A percentile compares a stretch with the other conserved stretches of the same genome.
These are phyloP conservation scores for Halcyon badia DNA, from an alignment of 2,797 vertebrate genomes.

Conservation along the genomic window DNA sequence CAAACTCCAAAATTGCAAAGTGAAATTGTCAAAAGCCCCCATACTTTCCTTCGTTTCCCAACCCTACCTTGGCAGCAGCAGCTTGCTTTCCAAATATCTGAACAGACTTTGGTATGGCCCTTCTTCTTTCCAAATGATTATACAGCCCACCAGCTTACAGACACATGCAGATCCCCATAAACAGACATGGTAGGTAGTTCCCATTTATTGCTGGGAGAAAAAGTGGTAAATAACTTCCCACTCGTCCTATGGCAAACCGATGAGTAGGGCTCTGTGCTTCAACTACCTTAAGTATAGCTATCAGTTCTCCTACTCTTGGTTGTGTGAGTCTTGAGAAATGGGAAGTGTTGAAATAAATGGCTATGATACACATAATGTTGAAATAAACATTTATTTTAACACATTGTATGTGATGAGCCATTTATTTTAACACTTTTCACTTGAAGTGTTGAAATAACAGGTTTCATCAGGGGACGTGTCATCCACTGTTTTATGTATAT, in stretches of 20 bases:
- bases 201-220: conserved; percentile 32
- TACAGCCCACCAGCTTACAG: background rate
- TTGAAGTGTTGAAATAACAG: conserved; percentile 84
- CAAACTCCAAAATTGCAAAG: background rate
- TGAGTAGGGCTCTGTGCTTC: conserved; percentile 47
- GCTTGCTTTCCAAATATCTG: background rate
- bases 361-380: conserved; percentile 78
- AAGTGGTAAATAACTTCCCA: conserved; percentile 52
- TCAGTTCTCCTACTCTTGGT: conserved; percentile 54
- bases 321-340: conserved; percentile 69
- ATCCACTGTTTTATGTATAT: conserved; percentile 81
- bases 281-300: conserved; percentile 49
- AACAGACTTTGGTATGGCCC: background rate
- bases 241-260: conserved; percentile 29
- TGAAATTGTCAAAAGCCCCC: background rate
- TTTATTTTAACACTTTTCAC: conserved; percentile 84
- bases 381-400: conserved; percentile 85
- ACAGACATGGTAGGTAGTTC: conserved; percentile 39
- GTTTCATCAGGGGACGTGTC: conserved; percentile 81
- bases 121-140: background rate
- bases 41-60: background rate
- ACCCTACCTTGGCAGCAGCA: background rate
- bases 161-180: background rate
- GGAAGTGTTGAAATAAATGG: conserved; percentile 82
- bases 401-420: conserved; percentile 82